Conservation (phyloP, 2,888 invertebrate genomes). For the Zaprionus lineosus region DNA sequence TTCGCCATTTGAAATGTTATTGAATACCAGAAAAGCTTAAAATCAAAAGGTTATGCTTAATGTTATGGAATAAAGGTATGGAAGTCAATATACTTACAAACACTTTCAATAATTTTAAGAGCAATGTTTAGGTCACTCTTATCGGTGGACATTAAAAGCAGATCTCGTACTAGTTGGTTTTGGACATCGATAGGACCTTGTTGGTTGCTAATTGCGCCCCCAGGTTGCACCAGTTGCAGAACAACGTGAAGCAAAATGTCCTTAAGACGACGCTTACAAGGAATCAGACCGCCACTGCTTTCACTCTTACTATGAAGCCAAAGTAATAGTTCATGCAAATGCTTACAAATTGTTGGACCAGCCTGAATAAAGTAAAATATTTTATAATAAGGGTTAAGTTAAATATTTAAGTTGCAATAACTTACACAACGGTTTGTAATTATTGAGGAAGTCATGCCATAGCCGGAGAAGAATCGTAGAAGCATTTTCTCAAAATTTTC, state of each 20-base stretch:
- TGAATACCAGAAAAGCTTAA: slow-evolving; percentile 84
- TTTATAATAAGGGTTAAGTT: slow-evolving; percentile 2
- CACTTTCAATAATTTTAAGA: slow-evolving; percentile 89
- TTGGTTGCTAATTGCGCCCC: slow-evolving; percentile 86
- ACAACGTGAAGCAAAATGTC: slow-evolving; percentile 87
- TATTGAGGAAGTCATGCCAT: slow-evolving; percentile 83
- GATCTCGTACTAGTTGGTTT: slow-evolving; percentile 87
- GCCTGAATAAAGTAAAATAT: slow-evolving; percentile 84
- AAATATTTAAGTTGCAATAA: slow-evolving; percentile 3
- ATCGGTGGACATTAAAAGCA: slow-evolving; percentile 86
- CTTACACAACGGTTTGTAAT: slow-evolving; percentile 82
- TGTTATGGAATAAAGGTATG: too few species aligned
- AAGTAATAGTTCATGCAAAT: slow-evolving; percentile 88
- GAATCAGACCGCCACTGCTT: slow-evolving; percentile 83
- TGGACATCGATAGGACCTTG: slow-evolving; percentile 90
- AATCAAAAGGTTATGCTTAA: too few species aligned
- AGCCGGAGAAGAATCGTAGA: slow-evolving; percentile 86
- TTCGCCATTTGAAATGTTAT: slow-evolving; percentile 84
- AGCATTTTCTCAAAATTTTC: slow-evolving; percentile 87
- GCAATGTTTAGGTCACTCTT: slow-evolving; percentile 88
- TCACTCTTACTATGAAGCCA: slow-evolving; percentile 88
- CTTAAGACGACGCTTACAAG: slow-evolving; percentile 84
- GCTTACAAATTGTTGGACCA: slow-evolving; percentile 89
- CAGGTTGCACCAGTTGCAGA: slow-evolving; percentile 88
- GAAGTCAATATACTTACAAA: slow-evolving; percentile 86